Conservation (phyloP, 2,797 vertebrate species). For the Nasua narica region DNA sequence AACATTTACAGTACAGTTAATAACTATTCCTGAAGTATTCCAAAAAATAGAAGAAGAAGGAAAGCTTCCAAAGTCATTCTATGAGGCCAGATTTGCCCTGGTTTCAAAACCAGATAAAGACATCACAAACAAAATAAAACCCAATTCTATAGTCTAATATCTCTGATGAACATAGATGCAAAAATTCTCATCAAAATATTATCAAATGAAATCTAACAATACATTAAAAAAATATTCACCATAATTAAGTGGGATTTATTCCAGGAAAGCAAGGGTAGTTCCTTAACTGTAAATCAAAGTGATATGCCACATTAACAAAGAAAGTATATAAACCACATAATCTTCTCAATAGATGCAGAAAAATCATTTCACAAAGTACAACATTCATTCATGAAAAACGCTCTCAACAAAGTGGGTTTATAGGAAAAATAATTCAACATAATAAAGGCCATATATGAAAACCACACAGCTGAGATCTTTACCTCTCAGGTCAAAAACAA, state of each 20-base stretch:
- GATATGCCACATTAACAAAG: not conserved
- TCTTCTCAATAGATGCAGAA: not conserved
- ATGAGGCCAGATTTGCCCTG: too few species aligned
- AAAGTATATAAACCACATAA: not conserved
- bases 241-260: not conserved
- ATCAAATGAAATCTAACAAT: not conserved
- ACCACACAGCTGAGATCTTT: not conserved
- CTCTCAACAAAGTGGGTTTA: not conserved
- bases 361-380: not conserved
- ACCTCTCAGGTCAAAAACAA: not conserved
- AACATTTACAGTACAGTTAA: not conserved
- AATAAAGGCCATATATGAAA: not conserved
- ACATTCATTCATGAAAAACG: not conserved
- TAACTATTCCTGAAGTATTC: not conserved
- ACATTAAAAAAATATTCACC: not conserved
- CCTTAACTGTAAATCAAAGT: not conserved
- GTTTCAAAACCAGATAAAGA: too few species aligned
- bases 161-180: not conserved
- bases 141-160: not conserved
- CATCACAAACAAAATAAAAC: too few species aligned
- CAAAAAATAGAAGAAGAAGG: not conserved
- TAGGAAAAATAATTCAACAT: not conserved
- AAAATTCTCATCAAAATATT: not conserved
- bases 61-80: too few species aligned
- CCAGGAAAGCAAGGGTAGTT: not conserved